Evolutionary conservation across 2,113 vertebrate species (phyloP).

Genomic region (Rhinoptilus africanus): DNA sequence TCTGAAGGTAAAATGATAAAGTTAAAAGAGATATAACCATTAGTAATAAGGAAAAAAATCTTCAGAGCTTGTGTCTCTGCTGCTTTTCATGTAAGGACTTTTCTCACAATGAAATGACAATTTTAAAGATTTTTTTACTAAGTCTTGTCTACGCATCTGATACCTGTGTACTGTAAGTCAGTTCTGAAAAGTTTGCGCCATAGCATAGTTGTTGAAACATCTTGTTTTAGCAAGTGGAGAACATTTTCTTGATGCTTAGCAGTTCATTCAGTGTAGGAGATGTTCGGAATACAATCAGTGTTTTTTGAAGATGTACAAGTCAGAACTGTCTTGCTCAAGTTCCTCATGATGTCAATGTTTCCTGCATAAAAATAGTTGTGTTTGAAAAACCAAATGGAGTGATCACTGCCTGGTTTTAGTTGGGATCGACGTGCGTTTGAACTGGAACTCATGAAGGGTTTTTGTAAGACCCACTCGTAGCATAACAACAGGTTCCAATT

Average conservation of each 20-base stretch:
- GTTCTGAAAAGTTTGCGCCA: not conserved
- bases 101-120: not conserved
- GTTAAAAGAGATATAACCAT: not conserved
- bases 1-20: not conserved
- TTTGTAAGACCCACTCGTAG: not conserved
- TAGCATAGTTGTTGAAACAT: not conserved
- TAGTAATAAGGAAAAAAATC: not conserved
- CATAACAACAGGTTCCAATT: not conserved
- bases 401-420: not conserved
- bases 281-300: not conserved
- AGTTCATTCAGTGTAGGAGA: fast-evolving
- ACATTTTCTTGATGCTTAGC: not conserved
- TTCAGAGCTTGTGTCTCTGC: not conserved
- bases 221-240: not conserved
- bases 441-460: not conserved
- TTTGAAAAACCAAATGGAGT: not conserved
- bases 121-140: not conserved
- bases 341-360: not conserved
- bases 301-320: not conserved
- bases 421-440: not conserved
- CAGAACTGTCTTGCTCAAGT: not conserved
- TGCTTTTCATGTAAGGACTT: not conserved
- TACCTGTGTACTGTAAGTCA: not conserved
- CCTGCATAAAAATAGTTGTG: not conserved
- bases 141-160: not conserved